Percentiles rank a stretch among this genome's conserved stretches.
These are phyloP conservation scores for Climacteris rufus DNA, from an alignment of 2,113 vertebrate genomes.

Conservation along the genomic window DNA sequence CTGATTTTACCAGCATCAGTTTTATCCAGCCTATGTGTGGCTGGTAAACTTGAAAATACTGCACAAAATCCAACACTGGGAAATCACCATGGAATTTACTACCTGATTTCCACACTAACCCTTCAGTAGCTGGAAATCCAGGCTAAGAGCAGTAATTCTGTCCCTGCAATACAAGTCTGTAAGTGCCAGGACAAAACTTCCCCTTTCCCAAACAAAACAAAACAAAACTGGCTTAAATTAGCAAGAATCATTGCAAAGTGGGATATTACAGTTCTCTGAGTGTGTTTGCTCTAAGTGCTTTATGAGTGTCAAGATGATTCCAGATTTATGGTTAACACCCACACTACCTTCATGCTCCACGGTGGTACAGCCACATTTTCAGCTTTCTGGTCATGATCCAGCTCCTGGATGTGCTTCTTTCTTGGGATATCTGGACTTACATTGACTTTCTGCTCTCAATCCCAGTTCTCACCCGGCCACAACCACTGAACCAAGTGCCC, in stretches of 20 bases:
- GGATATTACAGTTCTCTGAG: neutral
- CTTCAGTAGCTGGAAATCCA: constrained; percentile 21
- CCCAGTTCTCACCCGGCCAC: neutral
- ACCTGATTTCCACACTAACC: neutral
- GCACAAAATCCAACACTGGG: neutral
- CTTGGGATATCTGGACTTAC: neutral
- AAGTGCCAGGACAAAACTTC: constrained; percentile 23
- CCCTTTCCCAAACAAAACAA: constrained; percentile 9
- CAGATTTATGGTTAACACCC: neutral
- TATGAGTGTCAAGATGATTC: neutral
- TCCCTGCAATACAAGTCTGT: neutral
- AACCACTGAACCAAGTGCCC: neutral
- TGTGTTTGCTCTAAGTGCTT: neutral
- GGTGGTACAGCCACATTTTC: neutral
- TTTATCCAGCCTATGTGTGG: neutral
- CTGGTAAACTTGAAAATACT: neutral
- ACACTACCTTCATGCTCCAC: neutral
- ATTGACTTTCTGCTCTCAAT: neutral
- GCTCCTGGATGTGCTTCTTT: neutral
- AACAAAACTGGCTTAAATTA: neutral
- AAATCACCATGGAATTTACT: neutral
- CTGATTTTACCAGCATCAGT: neutral
- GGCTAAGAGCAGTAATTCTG: neutral
- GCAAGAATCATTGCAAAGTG: neutral
- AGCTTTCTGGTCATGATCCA: neutral